Evolutionary conservation across 2,113 vertebrate species (phyloP), one percentile per base, ranked within the genome.

Genomic region (Hydrolagus affinis): DNA sequence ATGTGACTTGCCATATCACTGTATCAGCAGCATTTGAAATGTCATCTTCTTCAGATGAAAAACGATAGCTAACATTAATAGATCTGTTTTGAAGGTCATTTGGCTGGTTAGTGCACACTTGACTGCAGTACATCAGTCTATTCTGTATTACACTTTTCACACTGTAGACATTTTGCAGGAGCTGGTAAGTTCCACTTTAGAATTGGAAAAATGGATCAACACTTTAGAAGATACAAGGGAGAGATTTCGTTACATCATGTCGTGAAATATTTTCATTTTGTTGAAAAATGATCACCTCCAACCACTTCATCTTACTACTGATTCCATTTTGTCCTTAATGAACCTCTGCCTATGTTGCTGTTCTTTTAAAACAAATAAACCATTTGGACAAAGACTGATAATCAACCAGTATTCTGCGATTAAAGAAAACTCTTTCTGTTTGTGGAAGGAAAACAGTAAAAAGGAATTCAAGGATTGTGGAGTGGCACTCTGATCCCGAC

Each of bases 1-100:
- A 64, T 83, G 78, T 32, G 25, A 68, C 78, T 83, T 17, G 17
- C 78, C 60, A 83, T 66, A 19, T 28, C 30, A 66, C 25, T 83
- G 25, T 64, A 83, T 83, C 60, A 83, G 78, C 78, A 68, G 17
- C 62, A 66, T 83, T 83, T 66, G 25, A 83, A 83, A 83, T 66
- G 62, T 28, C 62, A 83, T 64, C 59, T 62, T 68, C 78, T 68
- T 66, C 19, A 66, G 28, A 66, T 83, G 78, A 83, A 83, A 66
- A 83, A 66, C 66, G 60, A 66, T 68, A 9, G 28, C 60, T 83
- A 32, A 62, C 78, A 83, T 68, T 32, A 83, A 83, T 83, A 28
- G 17, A 83, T 32, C 62, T 68, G 25, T 83, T 68, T 15, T 83
- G 62, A 83, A 83, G 78, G 78, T 83, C 78, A 83, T 9, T 68